phyloP scores from a whole-genome alignment of 2,888 invertebrate species.

The Cryptus viduatorius region DNA sequence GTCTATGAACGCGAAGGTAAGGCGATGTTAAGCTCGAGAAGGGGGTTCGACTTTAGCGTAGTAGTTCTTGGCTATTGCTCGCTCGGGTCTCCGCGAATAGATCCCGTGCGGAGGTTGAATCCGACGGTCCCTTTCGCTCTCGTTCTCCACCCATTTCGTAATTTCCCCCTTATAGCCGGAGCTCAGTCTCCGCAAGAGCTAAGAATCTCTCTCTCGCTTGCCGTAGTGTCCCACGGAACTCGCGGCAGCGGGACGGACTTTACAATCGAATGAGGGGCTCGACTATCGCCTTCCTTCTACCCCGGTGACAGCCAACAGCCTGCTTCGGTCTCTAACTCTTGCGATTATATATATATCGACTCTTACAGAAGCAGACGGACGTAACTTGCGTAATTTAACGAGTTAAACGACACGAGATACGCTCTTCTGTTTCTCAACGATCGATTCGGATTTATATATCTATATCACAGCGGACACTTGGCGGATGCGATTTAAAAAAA shows the following conservation, averaged over 20 bases:
- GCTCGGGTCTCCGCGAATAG: conserved; percentile 42
- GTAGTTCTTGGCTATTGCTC: conserved; percentile 36
- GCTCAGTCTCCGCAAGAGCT: conserved; percentile 55
- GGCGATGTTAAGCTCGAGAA: conserved; percentile 38
- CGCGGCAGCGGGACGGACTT: conserved; percentile 63
- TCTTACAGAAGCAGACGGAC: too few relatives aligned
- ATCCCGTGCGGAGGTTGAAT: conserved; percentile 53
- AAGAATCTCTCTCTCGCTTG: conserved; percentile 25
- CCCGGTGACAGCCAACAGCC: conserved; percentile 39
- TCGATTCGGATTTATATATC: not conserved
- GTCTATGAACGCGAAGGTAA: not conserved
- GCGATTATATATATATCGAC: conserved; percentile 1
- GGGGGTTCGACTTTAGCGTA: conserved; percentile 22
- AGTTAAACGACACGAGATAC: too few relatives aligned
- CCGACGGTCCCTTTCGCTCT: conserved; percentile 69
- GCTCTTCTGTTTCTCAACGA: too few relatives aligned
- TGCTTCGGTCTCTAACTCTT: not conserved
- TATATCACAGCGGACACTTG: conserved; percentile 42
- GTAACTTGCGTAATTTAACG: too few relatives aligned
- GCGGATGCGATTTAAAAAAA: conserved; percentile 50
- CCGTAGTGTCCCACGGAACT: conserved; percentile 60
- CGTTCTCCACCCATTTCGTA: conserved; percentile 70
- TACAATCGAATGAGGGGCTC: conserved; percentile 59
- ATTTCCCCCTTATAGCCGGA: conserved; percentile 62
- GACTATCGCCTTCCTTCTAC: conserved; percentile 34